These are phyloP conservation scores for Ahaetulla prasina DNA, from an alignment of 2,113 vertebrate genomes.

Conservation along the genomic window DNA sequence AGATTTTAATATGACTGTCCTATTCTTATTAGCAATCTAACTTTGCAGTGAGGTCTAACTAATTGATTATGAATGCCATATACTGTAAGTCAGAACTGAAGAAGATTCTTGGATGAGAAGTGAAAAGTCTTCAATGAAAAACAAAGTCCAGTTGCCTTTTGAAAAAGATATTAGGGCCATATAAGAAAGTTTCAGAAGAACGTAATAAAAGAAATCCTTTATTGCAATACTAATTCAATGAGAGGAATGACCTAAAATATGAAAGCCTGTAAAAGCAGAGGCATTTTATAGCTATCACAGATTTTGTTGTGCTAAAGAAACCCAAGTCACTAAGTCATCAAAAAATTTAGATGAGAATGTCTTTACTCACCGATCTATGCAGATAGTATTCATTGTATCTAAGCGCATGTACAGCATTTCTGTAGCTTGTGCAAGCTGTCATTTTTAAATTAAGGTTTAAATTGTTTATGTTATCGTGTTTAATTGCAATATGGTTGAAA, in stretches of 20 bases:
- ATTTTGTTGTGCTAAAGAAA: neutral
- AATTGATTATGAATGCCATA: neutral
- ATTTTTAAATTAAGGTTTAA: constrained; percentile 70
- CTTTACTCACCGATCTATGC: constrained; percentile 88
- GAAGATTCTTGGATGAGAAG: too few species aligned
- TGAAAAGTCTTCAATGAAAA: too few species aligned
- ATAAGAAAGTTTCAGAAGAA: neutral
- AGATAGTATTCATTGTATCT: constrained; percentile 95
- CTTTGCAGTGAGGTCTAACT: neutral
- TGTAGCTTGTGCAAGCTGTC: constrained; percentile 92
- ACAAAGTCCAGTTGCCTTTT: too few species aligned
- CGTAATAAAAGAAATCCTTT: neutral
- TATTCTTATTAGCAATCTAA: neutral
- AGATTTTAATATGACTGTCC: neutral
- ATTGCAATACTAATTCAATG: neutral
- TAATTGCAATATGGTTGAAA: neutral
- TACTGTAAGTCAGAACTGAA: neutral
- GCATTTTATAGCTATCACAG: neutral
- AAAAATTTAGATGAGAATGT: neutral
- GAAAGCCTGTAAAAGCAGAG: neutral
- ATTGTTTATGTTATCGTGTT: neutral
- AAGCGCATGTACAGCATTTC: constrained; percentile 97
- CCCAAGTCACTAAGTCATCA: neutral
- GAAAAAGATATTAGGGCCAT: neutral
- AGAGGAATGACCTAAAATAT: neutral